Percentiles rank a stretch among this genome's conserved stretches.
phyloP scores from a whole-genome alignment of 2,888 invertebrate species.

The Apantesis nais region DNA sequence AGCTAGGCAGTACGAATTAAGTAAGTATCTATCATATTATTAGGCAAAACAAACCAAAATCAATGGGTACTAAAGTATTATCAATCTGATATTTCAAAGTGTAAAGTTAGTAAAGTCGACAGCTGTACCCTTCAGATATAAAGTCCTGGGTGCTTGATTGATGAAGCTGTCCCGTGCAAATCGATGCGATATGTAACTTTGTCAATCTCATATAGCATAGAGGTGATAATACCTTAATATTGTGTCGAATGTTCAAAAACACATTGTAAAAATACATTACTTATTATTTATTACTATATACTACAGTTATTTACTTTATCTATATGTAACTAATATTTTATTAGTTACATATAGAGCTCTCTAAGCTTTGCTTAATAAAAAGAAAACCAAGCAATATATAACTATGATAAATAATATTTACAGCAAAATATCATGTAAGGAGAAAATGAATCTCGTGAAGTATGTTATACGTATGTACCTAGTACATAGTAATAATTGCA shows the following conservation, averaged over 20 bases:
- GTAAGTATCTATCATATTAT: too few relatives aligned
- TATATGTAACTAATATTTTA: too few relatives aligned
- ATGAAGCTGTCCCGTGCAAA: slow-evolving; percentile 31
- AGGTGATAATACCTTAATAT: slow-evolving; percentile 26
- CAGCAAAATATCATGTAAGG: not conserved
- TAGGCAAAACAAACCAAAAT: not conserved
- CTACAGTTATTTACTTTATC: too few relatives aligned
- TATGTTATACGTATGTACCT: not conserved
- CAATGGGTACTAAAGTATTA: not conserved
- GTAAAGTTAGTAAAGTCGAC: slow-evolving; percentile 30
- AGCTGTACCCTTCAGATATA: slow-evolving; percentile 37
- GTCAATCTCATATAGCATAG: slow-evolving; percentile 1
- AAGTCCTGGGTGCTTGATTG: slow-evolving; percentile 37
- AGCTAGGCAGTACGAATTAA: too few relatives aligned
- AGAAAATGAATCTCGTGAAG: not conserved
- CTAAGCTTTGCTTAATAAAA: too few relatives aligned
- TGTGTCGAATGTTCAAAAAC: not conserved
- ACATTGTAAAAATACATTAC: too few relatives aligned
- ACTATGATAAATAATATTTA: too few relatives aligned
- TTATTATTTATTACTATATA: too few relatives aligned
- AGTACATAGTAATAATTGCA: not conserved
- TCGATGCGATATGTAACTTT: slow-evolving; percentile 31
- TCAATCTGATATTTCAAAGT: slow-evolving; percentile 3
- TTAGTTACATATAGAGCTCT: too few relatives aligned
- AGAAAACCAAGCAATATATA: too few relatives aligned